Percentiles rank a stretch among this genome's conserved stretches.
These are phyloP conservation scores for Gymnarchus niloticus DNA, from an alignment of 2,113 vertebrate genomes.

Conservation along the genomic window DNA sequence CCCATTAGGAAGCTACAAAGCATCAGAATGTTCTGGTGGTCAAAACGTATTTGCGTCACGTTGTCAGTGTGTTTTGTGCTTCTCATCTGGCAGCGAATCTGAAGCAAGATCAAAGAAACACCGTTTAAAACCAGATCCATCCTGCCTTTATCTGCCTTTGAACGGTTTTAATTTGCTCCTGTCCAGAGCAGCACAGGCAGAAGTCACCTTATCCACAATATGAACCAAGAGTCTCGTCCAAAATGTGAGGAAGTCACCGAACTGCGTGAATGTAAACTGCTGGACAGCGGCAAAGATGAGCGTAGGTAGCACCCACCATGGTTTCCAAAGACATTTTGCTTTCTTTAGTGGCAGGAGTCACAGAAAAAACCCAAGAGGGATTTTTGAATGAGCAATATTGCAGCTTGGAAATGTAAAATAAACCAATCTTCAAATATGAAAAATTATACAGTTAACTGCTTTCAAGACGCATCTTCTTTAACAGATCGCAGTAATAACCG, in stretches of 20 bases:
- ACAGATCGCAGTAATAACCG: not conserved
- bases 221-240: not conserved
- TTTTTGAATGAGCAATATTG: not conserved
- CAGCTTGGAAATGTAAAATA: not conserved
- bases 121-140: not conserved
- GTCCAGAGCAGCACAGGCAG: not conserved
- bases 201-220: not conserved
- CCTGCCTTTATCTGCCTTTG: not conserved
- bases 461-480: not conserved
- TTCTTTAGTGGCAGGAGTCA: not conserved
- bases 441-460: not conserved
- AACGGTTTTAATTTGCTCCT: not conserved
- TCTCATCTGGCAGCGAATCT: not conserved
- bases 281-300: not conserved
- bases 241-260: not conserved
- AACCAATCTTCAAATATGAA: not conserved
- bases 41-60: not conserved
- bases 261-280: not conserved
- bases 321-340: not conserved
- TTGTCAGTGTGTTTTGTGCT: not conserved
- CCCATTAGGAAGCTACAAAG: not conserved
- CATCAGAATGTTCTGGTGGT: not conserved
- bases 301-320: not conserved
- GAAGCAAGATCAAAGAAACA: not conserved
- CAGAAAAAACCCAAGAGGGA: too few relatives aligned